These are phyloP conservation scores for Chaunax sp. DNA, from an alignment of 2,797 vertebrate species.

Conservation along the genomic window DNA sequence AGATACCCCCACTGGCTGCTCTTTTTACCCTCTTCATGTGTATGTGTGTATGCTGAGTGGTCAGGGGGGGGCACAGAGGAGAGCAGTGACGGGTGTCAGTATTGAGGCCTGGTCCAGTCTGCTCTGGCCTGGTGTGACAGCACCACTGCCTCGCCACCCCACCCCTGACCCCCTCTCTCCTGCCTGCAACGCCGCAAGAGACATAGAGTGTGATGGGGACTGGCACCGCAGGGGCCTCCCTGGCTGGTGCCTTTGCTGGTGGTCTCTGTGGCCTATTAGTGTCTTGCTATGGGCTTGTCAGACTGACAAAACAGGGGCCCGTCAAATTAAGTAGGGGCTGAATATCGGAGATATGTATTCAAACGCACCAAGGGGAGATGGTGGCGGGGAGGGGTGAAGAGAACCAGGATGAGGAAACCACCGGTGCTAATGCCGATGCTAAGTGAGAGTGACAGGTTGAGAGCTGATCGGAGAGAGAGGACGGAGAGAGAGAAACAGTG, in stretches of 20 bases:
- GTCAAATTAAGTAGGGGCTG: conserved; percentile 87
- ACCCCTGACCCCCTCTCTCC: conserved; percentile 64
- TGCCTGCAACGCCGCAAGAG: conserved; percentile 76
- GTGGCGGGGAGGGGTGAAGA: conserved; percentile 65
- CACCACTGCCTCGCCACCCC: conserved; percentile 60
- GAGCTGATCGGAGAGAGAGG: conserved; percentile 82
- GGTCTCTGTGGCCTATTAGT: conserved; percentile 86
- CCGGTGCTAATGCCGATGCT: conserved; percentile 95
- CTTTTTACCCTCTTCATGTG: conserved; percentile 62
- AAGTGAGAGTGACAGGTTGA: conserved; percentile 94
- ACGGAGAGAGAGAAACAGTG: conserved; percentile 54
- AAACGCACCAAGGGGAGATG: conserved; percentile 78
- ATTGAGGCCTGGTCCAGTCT: conserved; percentile 68
- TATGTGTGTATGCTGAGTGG: conserved; percentile 30
- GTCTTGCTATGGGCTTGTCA: conserved; percentile 88
- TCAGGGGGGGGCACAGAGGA: conserved; percentile 11
- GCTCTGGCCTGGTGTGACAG: conserved; percentile 76
- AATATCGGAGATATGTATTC: conserved; percentile 82
- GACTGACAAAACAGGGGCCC: conserved; percentile 86
- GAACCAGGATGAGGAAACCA: conserved; percentile 85
- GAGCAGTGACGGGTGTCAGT: conserved; percentile 65
- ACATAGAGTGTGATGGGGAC: conserved; percentile 81
- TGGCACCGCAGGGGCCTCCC: conserved; percentile 81
- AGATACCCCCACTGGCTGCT: conserved; percentile 76
- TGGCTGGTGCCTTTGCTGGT: conserved; percentile 85